phyloP scores from a whole-genome alignment of 2,113 vertebrate species.

The Nettapus auritus region DNA sequence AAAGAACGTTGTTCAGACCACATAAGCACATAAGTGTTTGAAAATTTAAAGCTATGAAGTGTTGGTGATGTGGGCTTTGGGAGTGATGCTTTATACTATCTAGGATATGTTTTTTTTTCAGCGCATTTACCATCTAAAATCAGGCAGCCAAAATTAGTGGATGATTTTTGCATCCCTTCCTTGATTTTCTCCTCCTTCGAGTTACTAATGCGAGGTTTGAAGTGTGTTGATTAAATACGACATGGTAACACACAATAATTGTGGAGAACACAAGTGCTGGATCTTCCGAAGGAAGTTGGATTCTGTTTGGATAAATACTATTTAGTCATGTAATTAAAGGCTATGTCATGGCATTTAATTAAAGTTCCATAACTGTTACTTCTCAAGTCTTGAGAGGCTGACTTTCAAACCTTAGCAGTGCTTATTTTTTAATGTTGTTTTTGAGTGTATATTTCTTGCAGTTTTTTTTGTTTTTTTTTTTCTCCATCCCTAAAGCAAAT shows the following conservation, averaged over 20 bases:
- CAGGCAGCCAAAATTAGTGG: not conserved
- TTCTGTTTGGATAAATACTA: not conserved
- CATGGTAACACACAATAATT: not conserved
- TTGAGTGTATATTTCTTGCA: not conserved
- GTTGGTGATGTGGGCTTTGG: not conserved
- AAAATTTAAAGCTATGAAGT: conserved; percentile 47
- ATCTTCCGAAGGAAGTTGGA: not conserved
- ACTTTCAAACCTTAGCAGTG: not conserved
- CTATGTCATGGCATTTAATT: not conserved
- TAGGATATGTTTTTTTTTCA: not conserved
- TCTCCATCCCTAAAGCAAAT: not conserved
- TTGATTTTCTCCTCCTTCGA: not conserved
- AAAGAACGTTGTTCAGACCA: conserved; percentile 17
- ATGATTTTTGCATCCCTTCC: not conserved
- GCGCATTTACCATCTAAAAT: not conserved
- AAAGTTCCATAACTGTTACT: not conserved
- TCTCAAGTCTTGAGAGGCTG: not conserved
- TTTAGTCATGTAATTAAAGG: not conserved
- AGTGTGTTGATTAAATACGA: not conserved
- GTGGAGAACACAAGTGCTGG: not conserved
- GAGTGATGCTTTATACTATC: not conserved
- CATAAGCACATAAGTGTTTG: not conserved
- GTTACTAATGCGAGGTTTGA: not conserved
- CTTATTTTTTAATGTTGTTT: not conserved
- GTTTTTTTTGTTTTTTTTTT: not conserved